These are phyloP conservation scores for Pica pica DNA, from an alignment of 2,113 vertebrate species.

Conservation along the genomic window DNA sequence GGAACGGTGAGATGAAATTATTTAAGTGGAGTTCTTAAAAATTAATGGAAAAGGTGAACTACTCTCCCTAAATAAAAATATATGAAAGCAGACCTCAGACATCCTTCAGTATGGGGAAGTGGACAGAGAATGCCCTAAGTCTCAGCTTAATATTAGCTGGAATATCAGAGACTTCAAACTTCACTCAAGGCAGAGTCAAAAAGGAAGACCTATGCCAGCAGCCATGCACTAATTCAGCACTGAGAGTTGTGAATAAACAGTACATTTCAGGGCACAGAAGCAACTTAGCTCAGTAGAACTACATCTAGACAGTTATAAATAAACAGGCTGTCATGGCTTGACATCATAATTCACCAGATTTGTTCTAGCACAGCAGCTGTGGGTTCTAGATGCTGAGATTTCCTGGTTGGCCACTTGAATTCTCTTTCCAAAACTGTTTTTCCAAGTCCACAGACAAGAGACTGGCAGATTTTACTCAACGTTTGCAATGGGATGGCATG, in stretches of 20 bases:
- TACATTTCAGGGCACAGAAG: not conserved
- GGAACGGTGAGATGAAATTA: not conserved
- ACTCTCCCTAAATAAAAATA: not conserved
- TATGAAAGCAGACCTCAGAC: not conserved
- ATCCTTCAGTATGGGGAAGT: not conserved
- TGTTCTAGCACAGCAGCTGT: not conserved
- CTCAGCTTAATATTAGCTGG: not conserved
- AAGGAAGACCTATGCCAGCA: not conserved
- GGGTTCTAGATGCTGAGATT: not conserved
- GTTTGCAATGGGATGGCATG: not conserved
- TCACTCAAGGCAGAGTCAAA: not conserved
- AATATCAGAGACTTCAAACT: not conserved
- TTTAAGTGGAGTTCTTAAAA: not conserved
- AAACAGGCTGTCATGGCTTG: not conserved
- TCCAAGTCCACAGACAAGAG: not conserved
- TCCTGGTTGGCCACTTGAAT: not conserved
- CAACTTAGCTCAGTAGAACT: not conserved
- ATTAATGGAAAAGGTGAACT: constrained; percentile 9
- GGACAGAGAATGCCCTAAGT: not conserved
- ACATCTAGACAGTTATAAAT: not conserved
- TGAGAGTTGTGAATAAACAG: not conserved
- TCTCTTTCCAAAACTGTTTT: not conserved
- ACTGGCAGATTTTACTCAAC: not conserved
- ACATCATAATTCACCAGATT: not conserved
- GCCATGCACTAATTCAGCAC: not conserved